phyloP scores from a whole-genome alignment of 2,113 vertebrate species.

The Leucosticte australis region DNA sequence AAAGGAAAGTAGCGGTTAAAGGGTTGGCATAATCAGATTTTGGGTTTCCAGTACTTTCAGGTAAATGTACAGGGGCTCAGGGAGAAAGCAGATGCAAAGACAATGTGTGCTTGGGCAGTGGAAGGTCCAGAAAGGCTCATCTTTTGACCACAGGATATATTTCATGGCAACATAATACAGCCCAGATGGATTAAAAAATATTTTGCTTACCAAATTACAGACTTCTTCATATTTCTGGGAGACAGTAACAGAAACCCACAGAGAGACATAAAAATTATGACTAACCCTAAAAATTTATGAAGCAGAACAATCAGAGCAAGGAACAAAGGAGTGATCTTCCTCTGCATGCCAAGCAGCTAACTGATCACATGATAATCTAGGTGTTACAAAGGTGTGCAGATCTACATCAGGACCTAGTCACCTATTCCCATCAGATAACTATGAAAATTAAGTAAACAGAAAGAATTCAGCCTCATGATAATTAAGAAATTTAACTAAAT shows the following conservation, averaged over 20 bases:
- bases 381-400: neutral
- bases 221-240: neutral
- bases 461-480: neutral
- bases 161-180: neutral
- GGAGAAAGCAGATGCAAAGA: neutral
- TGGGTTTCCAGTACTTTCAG: neutral
- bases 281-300: neutral
- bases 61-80: neutral
- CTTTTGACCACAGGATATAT: neutral
- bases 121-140: neutral
- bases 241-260: neutral
- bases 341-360: neutral
- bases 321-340: neutral
- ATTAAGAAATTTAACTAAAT: neutral
- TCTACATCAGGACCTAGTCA: neutral
- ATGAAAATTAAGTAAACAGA: neutral
- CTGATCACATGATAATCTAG: fast-evolving
- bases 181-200: neutral
- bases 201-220: neutral
- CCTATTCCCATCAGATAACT: neutral
- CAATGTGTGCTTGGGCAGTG: neutral
- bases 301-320: neutral
- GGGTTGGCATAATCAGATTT: neutral
- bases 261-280: neutral
- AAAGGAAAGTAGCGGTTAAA: neutral